These are phyloP conservation scores for Chlorodrepanis virens DNA, from an alignment of 2,113 vertebrate species.

Conservation along the genomic window DNA sequence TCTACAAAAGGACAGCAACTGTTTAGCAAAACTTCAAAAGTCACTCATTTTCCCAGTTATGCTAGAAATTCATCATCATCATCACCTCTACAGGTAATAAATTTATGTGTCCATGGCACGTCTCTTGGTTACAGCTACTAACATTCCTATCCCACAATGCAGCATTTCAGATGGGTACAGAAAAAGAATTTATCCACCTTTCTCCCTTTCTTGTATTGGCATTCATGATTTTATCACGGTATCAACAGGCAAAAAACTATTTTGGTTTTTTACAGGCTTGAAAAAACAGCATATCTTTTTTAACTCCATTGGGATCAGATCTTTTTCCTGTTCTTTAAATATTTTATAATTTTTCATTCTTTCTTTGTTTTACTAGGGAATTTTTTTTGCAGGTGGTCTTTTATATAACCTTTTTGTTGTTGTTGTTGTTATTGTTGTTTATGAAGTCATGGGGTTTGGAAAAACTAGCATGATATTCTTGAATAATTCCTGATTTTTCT, in stretches of 20 bases:
- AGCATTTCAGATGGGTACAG: not conserved
- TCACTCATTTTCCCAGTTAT: not conserved
- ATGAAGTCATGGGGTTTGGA: not conserved
- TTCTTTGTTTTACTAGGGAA: not conserved
- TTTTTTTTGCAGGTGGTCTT: not conserved
- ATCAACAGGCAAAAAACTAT: not conserved
- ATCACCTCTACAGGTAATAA: not conserved
- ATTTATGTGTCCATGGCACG: not conserved
- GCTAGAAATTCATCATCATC: not conserved
- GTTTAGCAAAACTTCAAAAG: not conserved
- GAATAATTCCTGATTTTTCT: conserved; percentile 16
- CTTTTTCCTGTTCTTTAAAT: not conserved
- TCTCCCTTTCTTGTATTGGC: not conserved
- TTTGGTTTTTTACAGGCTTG: not conserved
- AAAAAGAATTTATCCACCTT: not conserved
- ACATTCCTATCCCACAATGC: not conserved
- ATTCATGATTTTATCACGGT: not conserved
- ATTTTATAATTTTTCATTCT: not conserved
- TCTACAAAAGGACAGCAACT: not conserved
- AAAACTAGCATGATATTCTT: not conserved
- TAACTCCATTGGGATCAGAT: not conserved
- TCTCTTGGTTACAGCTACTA: not conserved
- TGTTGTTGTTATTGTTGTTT: not conserved
- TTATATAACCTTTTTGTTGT: not conserved
- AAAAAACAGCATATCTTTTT: not conserved